Percentiles rank a stretch among this genome's conserved stretches.
Conservation (phyloP, 2,113 vertebrate genomes). For the Chaetura pelagica region DNA sequence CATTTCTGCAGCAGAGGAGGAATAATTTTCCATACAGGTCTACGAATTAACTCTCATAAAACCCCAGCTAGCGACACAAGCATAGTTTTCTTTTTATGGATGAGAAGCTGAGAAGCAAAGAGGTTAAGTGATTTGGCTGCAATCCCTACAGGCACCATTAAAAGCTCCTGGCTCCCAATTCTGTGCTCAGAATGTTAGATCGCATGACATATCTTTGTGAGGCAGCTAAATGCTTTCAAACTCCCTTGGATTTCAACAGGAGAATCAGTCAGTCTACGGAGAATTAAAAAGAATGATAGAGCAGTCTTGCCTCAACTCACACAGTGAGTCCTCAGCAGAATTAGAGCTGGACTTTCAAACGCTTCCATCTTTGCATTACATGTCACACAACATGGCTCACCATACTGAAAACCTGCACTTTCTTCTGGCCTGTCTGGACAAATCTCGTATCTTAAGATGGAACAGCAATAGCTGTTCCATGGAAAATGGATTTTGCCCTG, state of each 20-base stretch:
- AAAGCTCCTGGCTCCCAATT: conserved; percentile 69
- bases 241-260: conserved; percentile 31
- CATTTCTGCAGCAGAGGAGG: conserved; percentile 14
- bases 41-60: conserved; percentile 67
- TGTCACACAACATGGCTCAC: accelerated
- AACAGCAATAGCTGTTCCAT: neutral
- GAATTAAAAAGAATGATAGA: neutral
- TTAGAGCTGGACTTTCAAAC: neutral
- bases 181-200: conserved; percentile 69
- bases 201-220: conserved; percentile 68
- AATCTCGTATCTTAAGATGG: neutral
- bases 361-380: neutral
- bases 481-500: neutral
- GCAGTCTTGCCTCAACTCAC: neutral
- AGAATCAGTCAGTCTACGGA: neutral
- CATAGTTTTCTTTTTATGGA: conserved; percentile 73
- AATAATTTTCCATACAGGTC: conserved; percentile 59
- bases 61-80: conserved; percentile 31
- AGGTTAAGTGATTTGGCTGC: conserved; percentile 72
- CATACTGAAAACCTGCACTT: neutral
- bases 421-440: neutral
- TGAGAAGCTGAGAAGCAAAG: conserved; percentile 70
- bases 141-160: conserved; percentile 65
- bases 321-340: neutral
- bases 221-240: conserved; percentile 63